Percentiles rank a stretch among this genome's conserved stretches.
Evolutionary conservation across 2,113 vertebrate species (phyloP).

Genomic region (Catharus fuscescens): DNA sequence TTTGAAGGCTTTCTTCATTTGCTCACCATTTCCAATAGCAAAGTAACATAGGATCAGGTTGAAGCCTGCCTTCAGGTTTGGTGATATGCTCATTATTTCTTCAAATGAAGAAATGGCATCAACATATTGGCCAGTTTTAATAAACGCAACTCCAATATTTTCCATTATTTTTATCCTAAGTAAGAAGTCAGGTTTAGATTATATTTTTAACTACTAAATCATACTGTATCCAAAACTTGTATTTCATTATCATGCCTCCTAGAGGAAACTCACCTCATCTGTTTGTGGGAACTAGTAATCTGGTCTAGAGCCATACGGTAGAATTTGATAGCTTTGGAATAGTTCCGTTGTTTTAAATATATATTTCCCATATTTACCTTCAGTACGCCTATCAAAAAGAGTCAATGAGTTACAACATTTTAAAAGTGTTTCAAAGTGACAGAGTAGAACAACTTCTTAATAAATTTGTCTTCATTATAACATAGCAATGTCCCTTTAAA

Average conservation of each 20-base stretch:
- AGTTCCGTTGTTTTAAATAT: slow-evolving; percentile 95
- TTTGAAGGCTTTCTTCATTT: slow-evolving; percentile 97
- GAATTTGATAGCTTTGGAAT: slow-evolving; percentile 95
- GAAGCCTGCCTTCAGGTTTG: slow-evolving; percentile 90
- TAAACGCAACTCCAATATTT: slow-evolving; percentile 94
- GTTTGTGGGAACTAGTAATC: slow-evolving; percentile 89
- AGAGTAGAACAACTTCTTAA: background rate
- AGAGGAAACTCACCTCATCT: slow-evolving; percentile 81
- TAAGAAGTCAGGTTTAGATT: slow-evolving; percentile 9
- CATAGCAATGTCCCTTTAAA: background rate
- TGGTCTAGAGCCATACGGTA: slow-evolving; percentile 98
- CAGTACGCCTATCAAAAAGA: slow-evolving; percentile 81
- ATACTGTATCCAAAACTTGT: background rate
- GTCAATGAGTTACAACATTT: background rate
- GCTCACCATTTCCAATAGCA: slow-evolving; percentile 87
- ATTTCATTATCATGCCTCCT: background rate
- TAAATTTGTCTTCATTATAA: background rate
- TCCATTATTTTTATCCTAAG: slow-evolving; percentile 96
- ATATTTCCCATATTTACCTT: slow-evolving; percentile 99
- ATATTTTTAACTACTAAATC: background rate
- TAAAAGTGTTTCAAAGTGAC: background rate
- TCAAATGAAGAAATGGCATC: slow-evolving; percentile 93
- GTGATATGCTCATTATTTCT: slow-evolving; percentile 90
- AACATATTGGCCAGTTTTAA: slow-evolving; percentile 89
- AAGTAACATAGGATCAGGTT: slow-evolving; percentile 94